These are phyloP conservation scores for Chirona hameri DNA, from an alignment of 2,888 invertebrate genomes.

Conservation along the genomic window DNA sequence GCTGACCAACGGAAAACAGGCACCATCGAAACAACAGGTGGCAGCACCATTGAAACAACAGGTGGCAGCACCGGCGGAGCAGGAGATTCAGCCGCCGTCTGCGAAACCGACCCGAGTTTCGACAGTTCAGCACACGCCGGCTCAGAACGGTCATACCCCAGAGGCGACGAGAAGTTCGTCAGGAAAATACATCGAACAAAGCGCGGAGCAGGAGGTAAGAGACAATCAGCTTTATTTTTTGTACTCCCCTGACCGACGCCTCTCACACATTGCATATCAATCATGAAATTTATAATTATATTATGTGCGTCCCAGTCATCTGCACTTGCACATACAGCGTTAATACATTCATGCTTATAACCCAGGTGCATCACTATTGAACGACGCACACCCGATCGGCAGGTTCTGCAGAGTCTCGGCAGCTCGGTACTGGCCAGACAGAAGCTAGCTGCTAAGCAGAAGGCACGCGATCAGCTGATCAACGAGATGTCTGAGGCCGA, in stretches of 20 bases:
- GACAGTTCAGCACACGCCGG: background rate
- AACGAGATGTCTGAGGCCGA: background rate
- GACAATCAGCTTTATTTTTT: no score
- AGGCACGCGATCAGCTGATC: background rate
- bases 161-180: background rate
- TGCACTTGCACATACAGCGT: no score
- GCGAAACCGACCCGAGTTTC: background rate
- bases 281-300: no score
- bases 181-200: background rate
- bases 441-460: background rate
- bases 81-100: background rate
- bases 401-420: background rate
- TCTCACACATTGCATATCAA: no score
- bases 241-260: no score
- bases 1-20: background rate
- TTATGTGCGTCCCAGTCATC: no score
- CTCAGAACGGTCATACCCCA: background rate
- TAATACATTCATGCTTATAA: no score
- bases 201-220: background rate
- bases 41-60: background rate
- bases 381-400: background rate
- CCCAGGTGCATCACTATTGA: no score
- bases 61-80: background rate
- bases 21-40: background rate
- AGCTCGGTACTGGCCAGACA: background rate